phyloP scores from a whole-genome alignment of 2,113 vertebrate species.

The Athene noctua region DNA sequence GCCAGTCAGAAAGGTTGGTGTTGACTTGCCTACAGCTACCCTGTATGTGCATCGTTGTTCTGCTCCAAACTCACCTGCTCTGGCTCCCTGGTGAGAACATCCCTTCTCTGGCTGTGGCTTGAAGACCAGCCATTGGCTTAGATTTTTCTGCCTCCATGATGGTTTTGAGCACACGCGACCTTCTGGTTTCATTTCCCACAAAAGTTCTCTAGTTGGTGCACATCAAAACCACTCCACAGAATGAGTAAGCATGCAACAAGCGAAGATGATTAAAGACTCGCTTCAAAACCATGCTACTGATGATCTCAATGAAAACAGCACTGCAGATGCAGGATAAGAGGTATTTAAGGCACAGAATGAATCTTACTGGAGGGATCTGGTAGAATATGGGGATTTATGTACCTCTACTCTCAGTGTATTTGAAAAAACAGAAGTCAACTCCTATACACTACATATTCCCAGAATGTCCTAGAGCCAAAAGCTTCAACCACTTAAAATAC shows the following conservation, averaged over 20 bases:
- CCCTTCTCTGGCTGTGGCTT: background rate
- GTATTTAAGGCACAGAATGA: background rate
- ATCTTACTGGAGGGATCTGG: background rate
- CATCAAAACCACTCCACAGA: background rate
- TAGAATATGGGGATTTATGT: background rate
- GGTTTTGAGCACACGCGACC: background rate
- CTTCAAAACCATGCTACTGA: background rate
- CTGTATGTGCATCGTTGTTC: background rate
- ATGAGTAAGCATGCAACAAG: background rate
- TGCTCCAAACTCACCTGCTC: background rate
- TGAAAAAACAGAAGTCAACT: constrained; percentile 45
- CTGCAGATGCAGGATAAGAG: background rate
- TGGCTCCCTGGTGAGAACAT: background rate
- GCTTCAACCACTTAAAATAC: constrained; percentile 22
- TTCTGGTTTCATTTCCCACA: background rate
- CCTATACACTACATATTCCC: background rate
- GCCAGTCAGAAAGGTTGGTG: background rate
- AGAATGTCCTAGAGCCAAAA: constrained; percentile 44
- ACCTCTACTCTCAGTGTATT: constrained; percentile 13
- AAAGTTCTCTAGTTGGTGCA: background rate
- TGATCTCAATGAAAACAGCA: background rate
- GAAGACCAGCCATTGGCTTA: background rate
- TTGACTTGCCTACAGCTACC: background rate
- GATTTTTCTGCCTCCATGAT: background rate
- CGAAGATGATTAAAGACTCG: background rate